Evolutionary conservation across 2,113 vertebrate genomes (phyloP).

Genomic region (Syrmaticus mikado): DNA sequence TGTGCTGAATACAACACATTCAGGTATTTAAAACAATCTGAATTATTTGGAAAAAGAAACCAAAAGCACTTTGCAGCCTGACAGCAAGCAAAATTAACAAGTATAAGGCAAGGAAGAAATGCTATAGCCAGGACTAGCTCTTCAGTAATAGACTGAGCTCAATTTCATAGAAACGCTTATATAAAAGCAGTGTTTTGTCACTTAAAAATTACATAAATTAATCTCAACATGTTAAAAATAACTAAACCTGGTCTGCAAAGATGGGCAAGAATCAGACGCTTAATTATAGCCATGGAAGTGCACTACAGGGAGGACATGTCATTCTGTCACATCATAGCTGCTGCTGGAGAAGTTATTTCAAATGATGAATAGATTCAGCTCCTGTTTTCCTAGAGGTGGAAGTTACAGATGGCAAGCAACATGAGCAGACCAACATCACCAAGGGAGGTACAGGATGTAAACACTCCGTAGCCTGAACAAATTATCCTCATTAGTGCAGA

Average conservation of each 20-base stretch:
- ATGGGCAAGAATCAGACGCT: neutral
- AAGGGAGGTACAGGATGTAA: neutral
- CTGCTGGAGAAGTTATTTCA: neutral
- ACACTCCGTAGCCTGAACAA: neutral
- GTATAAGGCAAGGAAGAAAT: constrained; percentile 15
- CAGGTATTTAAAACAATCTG: neutral
- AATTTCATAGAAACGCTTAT: neutral
- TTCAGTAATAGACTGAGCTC: neutral
- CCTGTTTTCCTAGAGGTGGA: neutral
- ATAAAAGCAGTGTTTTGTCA: neutral
- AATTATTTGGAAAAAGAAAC: neutral
- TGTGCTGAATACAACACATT: neutral
- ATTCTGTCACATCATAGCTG: neutral
- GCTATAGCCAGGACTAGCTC: neutral
- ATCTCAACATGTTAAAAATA: neutral
- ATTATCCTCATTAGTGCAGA: neutral
- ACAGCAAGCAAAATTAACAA: neutral
- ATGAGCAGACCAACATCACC: rapidly evolving
- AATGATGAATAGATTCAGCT: neutral
- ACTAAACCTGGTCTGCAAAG: neutral
- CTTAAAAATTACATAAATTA: constrained; percentile 28
- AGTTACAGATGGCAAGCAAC: neutral
- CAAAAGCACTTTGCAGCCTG: constrained; percentile 18
- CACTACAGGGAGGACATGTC: neutral
- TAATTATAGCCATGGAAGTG: neutral